These are phyloP conservation scores for Drosophila suboccidentalis DNA, from an alignment of 2,888 invertebrate genomes.

Conservation along the genomic window DNA sequence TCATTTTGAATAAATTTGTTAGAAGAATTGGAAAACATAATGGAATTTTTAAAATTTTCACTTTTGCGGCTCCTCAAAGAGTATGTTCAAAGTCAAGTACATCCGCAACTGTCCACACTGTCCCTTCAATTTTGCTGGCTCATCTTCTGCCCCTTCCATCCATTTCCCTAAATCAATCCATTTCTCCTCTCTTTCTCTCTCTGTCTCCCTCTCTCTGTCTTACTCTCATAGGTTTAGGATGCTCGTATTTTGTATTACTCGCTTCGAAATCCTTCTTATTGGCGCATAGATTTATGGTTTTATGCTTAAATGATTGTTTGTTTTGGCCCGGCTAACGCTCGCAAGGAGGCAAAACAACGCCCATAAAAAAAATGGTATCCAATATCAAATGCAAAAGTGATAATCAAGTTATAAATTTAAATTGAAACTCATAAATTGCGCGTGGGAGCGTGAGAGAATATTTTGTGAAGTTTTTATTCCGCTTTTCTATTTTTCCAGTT, in stretches of 20 bases:
- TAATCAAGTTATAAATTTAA: slow-evolving; percentile 73
- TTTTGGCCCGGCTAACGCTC: slow-evolving; percentile 11
- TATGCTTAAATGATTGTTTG: slow-evolving; percentile 70
- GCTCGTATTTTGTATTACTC: slow-evolving; percentile 42
- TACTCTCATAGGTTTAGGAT: slow-evolving; percentile 6
- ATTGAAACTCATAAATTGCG: slow-evolving; percentile 65
- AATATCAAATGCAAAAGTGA: slow-evolving; percentile 59
- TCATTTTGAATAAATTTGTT: background rate
- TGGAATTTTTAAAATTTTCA: background rate
- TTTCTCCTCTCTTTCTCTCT: no score
- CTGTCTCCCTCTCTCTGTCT: no score
- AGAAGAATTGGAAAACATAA: background rate
- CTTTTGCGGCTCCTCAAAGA: background rate
- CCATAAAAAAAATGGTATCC: slow-evolving; percentile 25
- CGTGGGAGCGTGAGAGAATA: slow-evolving; percentile 21
- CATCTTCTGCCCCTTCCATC: slow-evolving; percentile 23
- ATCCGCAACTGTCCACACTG: background rate
- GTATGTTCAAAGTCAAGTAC: slow-evolving; percentile 19
- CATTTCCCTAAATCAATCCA: background rate
- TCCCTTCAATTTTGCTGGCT: slow-evolving; percentile 42
- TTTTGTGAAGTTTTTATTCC: slow-evolving; percentile 4
- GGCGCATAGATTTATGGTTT: slow-evolving; percentile 68
- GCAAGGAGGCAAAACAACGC: slow-evolving; percentile 7
- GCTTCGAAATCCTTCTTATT: slow-evolving; percentile 55
- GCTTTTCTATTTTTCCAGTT: background rate